Percentiles rank a stretch among this genome's conserved stretches.
These are phyloP conservation scores for Pelusios castaneus DNA, from an alignment of 2,113 vertebrate species.

Conservation along the genomic window DNA sequence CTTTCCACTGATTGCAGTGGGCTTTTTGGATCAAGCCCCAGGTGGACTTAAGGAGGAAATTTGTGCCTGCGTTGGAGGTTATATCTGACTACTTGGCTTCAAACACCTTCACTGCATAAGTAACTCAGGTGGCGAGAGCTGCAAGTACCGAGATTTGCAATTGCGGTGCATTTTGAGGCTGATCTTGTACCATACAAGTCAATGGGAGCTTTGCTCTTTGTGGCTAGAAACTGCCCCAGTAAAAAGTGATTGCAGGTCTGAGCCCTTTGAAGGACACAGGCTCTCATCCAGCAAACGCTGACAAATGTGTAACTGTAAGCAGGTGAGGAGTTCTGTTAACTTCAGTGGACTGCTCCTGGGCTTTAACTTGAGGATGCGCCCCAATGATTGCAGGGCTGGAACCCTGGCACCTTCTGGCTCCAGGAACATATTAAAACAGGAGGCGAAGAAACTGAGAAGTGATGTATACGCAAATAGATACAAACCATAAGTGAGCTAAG, in stretches of 20 bases:
- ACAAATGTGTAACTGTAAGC: not conserved
- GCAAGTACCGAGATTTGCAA: not conserved
- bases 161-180: not conserved
- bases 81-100: not conserved
- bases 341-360: not conserved
- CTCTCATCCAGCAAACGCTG: not conserved
- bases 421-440: not conserved
- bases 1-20: not conserved
- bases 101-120: not conserved
- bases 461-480: not conserved
- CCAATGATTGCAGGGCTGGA: not conserved
- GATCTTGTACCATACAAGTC: not conserved
- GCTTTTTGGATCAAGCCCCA: not conserved
- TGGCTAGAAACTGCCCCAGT: not conserved
- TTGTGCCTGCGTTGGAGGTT: not conserved
- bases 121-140: not conserved
- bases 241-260: not conserved
- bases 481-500: conserved; percentile 49
- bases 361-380: not conserved
- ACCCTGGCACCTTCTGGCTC: not conserved
- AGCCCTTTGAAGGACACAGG: not conserved
- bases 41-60: not conserved
- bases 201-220: not conserved
- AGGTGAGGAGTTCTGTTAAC: not conserved
- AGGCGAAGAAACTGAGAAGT: conserved; percentile 19